These are phyloP conservation scores for Naso thynnoides DNA, from an alignment of 2,797 vertebrate species.

Conservation along the genomic window DNA sequence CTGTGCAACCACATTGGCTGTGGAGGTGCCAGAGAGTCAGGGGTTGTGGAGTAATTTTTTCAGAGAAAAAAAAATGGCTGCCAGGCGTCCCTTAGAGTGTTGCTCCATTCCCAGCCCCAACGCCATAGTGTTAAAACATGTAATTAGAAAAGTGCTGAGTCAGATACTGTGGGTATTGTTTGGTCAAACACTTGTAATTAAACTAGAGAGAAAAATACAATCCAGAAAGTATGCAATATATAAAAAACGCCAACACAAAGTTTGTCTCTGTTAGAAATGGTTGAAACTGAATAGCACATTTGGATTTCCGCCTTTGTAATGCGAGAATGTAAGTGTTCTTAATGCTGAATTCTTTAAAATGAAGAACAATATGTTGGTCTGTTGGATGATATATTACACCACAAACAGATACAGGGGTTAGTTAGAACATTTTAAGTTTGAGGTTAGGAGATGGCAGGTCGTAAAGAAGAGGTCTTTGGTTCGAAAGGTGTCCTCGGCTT, in stretches of 20 bases:
- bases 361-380: conserved; percentile 29
- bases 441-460: conserved; percentile 11
- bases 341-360: conserved; percentile 3
- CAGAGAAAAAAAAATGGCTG: conserved; percentile 63
- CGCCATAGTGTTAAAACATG: conserved; percentile 76
- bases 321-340: conserved; percentile 12
- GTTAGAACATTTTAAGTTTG: conserved; percentile 27
- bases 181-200: conserved; percentile 60
- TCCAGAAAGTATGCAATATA: conserved; percentile 38
- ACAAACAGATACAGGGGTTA: conserved; percentile 17
- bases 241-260: conserved; percentile 33
- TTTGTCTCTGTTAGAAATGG: conserved; percentile 43
- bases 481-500: background rate
- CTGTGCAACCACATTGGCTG: conserved; percentile 58
- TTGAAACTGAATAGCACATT: conserved; percentile 34
- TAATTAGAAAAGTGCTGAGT: conserved; percentile 80
- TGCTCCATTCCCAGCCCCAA: conserved; percentile 64
- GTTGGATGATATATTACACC: conserved; percentile 21
- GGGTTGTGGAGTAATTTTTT: conserved; percentile 69
- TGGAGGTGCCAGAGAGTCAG: conserved; percentile 71
- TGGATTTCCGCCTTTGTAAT: conserved; percentile 4
- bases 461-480: background rate
- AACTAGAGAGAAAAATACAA: conserved; percentile 27
- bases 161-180: conserved; percentile 69
- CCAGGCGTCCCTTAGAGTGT: conserved; percentile 59